Evolutionary conservation across 1,140 invertebrate species (phyloP).

Genomic region (Sycobia sp.): DNA sequence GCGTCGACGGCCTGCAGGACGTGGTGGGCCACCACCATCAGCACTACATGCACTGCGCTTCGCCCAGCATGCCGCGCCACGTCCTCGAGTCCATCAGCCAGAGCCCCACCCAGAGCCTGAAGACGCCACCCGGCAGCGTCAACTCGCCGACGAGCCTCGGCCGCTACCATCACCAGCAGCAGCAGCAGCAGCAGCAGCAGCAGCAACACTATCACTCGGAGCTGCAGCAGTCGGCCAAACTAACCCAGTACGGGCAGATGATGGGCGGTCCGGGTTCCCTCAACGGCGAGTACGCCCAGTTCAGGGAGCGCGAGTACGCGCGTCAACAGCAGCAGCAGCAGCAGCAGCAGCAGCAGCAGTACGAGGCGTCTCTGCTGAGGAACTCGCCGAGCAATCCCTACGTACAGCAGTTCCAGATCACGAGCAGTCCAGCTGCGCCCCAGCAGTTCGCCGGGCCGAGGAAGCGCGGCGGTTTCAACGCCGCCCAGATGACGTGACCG

Average conservation of each 20-base stretch:
- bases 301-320: conserved; percentile 54
- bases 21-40: conserved; percentile 12
- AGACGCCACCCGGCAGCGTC: conserved; percentile 45
- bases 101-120: conserved; percentile 54
- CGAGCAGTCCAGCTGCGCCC: conserved; percentile 44
- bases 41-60: conserved; percentile 36
- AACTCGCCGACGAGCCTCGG: conserved; percentile 42
- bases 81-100: conserved; percentile 57
- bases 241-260: conserved; percentile 36
- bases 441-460: conserved; percentile 40
- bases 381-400: conserved; percentile 44
- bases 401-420: conserved; percentile 55
- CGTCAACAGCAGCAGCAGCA: conserved; percentile 47
- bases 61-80: conserved; percentile 55
- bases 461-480: conserved; percentile 45
- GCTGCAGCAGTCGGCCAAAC: no score
- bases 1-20: conserved; percentile 55
- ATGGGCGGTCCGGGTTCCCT: conserved; percentile 33
- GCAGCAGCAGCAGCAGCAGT: conserved; percentile 44
- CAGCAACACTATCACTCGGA: conserved; percentile 34
- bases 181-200: conserved; percentile 40
- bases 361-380: conserved; percentile 35
- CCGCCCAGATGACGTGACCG: conserved; percentile 59
- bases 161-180: conserved; percentile 46
- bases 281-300: conserved; percentile 51